These are phyloP conservation scores for Indicator indicator DNA, from an alignment of 2,113 vertebrate species.

Conservation along the genomic window DNA sequence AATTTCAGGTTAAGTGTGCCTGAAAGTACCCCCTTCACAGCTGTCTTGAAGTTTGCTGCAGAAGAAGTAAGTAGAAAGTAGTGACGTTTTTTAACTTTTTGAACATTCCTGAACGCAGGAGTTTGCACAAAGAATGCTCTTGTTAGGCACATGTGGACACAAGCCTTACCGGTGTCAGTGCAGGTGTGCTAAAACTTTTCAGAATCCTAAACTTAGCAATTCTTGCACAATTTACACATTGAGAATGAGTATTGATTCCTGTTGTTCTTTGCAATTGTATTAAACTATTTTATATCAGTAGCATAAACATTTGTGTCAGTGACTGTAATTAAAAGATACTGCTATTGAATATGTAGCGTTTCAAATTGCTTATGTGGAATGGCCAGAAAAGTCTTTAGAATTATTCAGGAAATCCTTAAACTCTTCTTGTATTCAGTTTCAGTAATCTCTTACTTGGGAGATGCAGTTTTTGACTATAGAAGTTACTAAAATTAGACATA, in stretches of 20 bases:
- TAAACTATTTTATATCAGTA: neutral
- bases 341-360: neutral
- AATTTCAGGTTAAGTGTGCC: conserved; percentile 90
- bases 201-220: neutral
- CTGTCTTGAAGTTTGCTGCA: conserved; percentile 96
- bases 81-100: neutral
- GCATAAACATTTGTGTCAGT: accelerated
- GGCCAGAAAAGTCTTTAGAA: neutral
- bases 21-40: conserved; percentile 93
- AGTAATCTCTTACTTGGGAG: neutral
- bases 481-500: neutral
- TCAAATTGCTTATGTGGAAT: neutral
- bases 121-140: neutral
- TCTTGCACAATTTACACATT: neutral
- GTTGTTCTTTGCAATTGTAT: neutral
- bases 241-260: neutral
- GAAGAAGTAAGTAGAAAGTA: conserved; percentile 86
- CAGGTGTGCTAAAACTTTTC: neutral
- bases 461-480: neutral
- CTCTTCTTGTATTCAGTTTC: neutral
- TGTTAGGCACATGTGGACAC: accelerated
- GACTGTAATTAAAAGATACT: neutral
- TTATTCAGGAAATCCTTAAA: neutral
- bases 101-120: neutral
- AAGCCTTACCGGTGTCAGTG: neutral